Base-by-base conservation (phyloP, 2,113 vertebrate genomes). In the Pyxicephalus adspersus region DNA sequence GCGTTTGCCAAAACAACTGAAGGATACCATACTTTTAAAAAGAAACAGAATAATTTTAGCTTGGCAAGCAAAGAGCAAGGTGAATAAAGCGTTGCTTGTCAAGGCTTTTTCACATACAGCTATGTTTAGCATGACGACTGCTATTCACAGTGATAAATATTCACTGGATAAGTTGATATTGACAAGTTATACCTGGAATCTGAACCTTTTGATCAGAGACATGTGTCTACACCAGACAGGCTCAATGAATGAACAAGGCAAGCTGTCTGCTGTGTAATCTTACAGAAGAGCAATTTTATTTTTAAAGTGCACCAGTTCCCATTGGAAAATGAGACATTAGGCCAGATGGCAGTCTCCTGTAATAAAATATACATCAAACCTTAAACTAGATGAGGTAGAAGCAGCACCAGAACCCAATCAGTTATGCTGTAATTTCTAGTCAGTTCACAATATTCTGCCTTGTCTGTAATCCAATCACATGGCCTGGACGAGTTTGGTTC, bases 21-120 rank as follows among this genome's bases (percentile, higher is more conserved):
- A 76, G 38, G 63, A 76, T 51, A 64, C 22, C 22, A 23, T 64
- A 60, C 71, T 38, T 54, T 76, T 2, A 13, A 45, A 63, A 63
- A 73, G 38, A 76, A 63, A 76, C 5, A n/a, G 38, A 23, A 76
- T 64, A 26, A 76, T 76, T 63, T 63, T 16, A 34, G 71, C 75
- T 64, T 52, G 28, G 75, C 38, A 65, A 77, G 75, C 23, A 65
- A 63, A 65, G n/a, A 50, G 38, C 61, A 77, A 64, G 75, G 75
- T 64, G 34, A 77, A 52, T 77, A 31, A 77, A 77, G 38, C 17
- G 7, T 52, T 29, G 60, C 60, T 20, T 64, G 61, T 76, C 71
- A 64, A 51, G 16, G 22, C 31, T 64, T 51, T 29, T 64, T 31
- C 26, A 64, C 54, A 26, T 54, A 77, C 60, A 77, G 61, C 26